Base-by-base conservation (phyloP, 2,113 vertebrate species). In the Cyanoliseus patagonus region DNA sequence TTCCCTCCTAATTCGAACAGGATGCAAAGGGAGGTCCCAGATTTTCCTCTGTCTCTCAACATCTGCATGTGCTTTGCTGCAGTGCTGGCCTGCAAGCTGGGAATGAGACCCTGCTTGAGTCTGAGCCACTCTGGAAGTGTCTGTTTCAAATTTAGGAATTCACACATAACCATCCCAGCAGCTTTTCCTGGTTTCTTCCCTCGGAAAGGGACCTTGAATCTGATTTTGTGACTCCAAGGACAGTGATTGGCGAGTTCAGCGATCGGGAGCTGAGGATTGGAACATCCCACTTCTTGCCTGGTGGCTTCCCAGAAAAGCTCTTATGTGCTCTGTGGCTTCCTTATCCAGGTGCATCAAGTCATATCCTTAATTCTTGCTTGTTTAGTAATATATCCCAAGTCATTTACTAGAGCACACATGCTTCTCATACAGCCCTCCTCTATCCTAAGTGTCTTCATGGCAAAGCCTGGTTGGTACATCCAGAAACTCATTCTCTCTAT, bases 51-150 rank as follows among this genome's bases (percentile, higher is more conserved):
- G 17, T 74, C 63, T 95, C 83, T 68, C 59, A 35, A 89, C 94
- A 92, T 91, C 92, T 97, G 77, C 35, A 22, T 85, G 55, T 78
- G 68, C 42, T 96, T 96, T 95, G 81, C 61, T 83, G 42, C 95
- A 47, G 49, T 27, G 31, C 69, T 92, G 77, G 31, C 59, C 78
- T 59, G 46, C 92, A 14, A 73, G 82, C 91, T 86, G 91, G 69
- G 77, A 90, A 46, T 0, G 13, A 93, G 61, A 35, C 49, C 0
- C 1, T 51, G 55, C 3, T 28, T 30, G 44, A n/a, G 17, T 39
- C 49, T 37, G 62, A 86, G 78, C 84, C 0, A 0, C 39, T 72
- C 92, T 47, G 69, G 35, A n/a, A 72, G 31, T 3, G 51, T 44
- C 92, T 95, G 88, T 39, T 93, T 94, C 59, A 37, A 22, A 95